Conservation (phyloP, 2,113 vertebrate genomes). For the Parotia lawesii region DNA sequence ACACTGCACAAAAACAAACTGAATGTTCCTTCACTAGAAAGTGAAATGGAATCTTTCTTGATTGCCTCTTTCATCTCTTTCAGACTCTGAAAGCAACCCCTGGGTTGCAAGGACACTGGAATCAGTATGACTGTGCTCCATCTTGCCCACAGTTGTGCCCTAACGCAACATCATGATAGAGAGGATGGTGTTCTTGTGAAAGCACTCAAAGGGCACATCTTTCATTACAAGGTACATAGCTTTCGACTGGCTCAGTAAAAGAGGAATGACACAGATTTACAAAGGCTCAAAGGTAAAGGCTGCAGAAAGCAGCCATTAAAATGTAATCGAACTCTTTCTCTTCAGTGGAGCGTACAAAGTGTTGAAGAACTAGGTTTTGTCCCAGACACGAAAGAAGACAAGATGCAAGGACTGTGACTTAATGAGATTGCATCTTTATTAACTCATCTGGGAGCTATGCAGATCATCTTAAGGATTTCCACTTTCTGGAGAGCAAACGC, state of each 20-base stretch:
- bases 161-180: neutral
- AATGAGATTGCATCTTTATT: neutral
- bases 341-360: neutral
- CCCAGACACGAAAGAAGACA: neutral
- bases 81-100: neutral
- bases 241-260: constrained; percentile 10
- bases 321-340: neutral
- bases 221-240: constrained; percentile 16
- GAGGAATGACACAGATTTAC: constrained; percentile 11
- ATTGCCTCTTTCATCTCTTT: constrained; percentile 52
- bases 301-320: constrained; percentile 17
- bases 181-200: constrained; percentile 12
- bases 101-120: neutral
- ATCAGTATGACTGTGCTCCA: neutral
- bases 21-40: neutral
- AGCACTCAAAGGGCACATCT: constrained; percentile 18
- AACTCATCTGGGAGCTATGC: neutral
- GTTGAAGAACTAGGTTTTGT: neutral
- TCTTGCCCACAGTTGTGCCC: neutral
- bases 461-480: neutral
- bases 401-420: neutral
- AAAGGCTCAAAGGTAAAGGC: constrained; percentile 18
- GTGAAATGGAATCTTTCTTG: constrained; percentile 38
- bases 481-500: neutral
- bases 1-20: constrained; percentile 15